phyloP scores from a whole-genome alignment of 2,888 invertebrate genomes.

The Cloeon dipterum region DNA sequence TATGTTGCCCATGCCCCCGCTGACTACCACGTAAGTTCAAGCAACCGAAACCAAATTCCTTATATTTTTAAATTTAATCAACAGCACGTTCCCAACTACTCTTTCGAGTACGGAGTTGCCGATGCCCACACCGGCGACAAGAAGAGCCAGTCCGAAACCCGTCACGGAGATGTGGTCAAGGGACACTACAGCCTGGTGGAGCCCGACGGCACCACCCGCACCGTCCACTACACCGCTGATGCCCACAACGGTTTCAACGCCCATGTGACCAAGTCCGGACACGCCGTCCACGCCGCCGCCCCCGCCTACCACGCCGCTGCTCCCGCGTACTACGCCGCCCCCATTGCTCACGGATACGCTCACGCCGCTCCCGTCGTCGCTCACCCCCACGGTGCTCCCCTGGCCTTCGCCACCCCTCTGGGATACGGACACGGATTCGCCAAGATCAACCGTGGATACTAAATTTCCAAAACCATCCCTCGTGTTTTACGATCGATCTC shows the following conservation, averaged over 20 bases:
- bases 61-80: too few species aligned
- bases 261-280: slow-evolving; percentile 23
- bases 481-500: too few species aligned
- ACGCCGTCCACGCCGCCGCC: slow-evolving; percentile 17
- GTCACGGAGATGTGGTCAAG: slow-evolving; percentile 7
- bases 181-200: slow-evolving; percentile 7
- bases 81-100: slow-evolving; percentile 14
- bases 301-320: slow-evolving; percentile 18
- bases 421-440: not conserved
- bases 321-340: slow-evolving; percentile 27
- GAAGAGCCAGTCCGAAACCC: slow-evolving; percentile 7
- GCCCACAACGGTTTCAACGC: slow-evolving; percentile 8
- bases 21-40: not conserved
- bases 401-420: not conserved
- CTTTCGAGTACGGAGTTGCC: slow-evolving; percentile 6
- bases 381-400: not conserved
- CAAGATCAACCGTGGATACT: not conserved
- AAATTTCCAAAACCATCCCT: too few species aligned
- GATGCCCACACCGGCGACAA: slow-evolving; percentile 7
- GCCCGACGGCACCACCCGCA: slow-evolving; percentile 7
- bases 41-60: too few species aligned
- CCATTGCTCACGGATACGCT: slow-evolving; percentile 2
- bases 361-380: not conserved
- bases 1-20: too few species aligned
- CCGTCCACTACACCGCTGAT: slow-evolving; percentile 7